Evolutionary conservation across 2,888 invertebrate species (phyloP), one percentile per base, ranked within the genome.

Genomic region (Epsilonema sp.): DNA sequence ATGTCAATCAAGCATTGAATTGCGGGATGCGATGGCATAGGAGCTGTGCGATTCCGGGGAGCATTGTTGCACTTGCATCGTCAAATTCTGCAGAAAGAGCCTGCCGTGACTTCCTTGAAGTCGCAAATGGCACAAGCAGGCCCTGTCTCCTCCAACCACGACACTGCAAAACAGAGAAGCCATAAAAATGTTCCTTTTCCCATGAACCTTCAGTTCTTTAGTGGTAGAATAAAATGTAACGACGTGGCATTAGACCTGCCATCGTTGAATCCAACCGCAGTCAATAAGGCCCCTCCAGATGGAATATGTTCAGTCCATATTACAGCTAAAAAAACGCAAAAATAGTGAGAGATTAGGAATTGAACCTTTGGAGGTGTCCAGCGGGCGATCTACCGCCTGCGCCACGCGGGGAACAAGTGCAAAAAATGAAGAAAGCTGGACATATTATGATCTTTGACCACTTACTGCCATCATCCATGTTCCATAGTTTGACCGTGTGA

Each of bases 401-500:
- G 31, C 8, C 8, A 11, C 16, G 31, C 8, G 31, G 31, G 31
- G 31, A 8, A n/a, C n/a, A n/a, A n/a, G n/a, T n/a, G n/a, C n/a
- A n/a, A n/a, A n/a, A n/a, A n/a, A n/a, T n/a, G n/a, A n/a, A n/a
- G n/a, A n/a, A n/a, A n/a, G n/a, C n/a, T n/a, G n/a, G n/a, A n/a
- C n/a, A n/a, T n/a, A n/a, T n/a, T n/a, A n/a, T n/a, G n/a, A n/a
- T n/a, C n/a, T n/a, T n/a, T n/a, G n/a, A n/a, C n/a, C n/a, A 44
- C 53, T 31, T 51, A 67, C 69, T 62, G 56, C 57, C 61, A 13
- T 64, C 63, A 21, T 64, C 59, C 43, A 58, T 53, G 50, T 66
- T 63, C 70, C 69, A 70, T 2, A 70, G 49, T 48, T 61, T 58
- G 8, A 66, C 63, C 37, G 59, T 60, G 44, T 61, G 63, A 52